Percentiles rank a stretch among this genome's conserved stretches.
These are phyloP conservation scores for Brienomyrus longianalis DNA, from an alignment of 2,113 vertebrate genomes.

Conservation along the genomic window DNA sequence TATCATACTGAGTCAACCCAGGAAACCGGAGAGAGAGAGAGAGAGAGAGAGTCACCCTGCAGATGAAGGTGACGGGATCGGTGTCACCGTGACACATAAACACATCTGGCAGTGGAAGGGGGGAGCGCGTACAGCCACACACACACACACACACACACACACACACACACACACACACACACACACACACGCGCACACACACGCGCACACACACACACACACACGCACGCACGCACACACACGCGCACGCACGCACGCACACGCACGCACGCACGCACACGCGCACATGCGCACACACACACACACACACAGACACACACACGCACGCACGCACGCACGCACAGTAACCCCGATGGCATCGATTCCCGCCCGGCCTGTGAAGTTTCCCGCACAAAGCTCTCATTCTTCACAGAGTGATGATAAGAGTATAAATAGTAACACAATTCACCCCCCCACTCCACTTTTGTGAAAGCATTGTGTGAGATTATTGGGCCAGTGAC, in stretches of 20 bases:
- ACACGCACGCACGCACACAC: no score
- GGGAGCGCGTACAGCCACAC: neutral
- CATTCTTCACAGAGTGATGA: slow-evolving; percentile 30
- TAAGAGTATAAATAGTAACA: neutral
- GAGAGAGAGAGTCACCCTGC: neutral
- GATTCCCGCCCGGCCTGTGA: neutral
- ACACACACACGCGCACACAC: no score
- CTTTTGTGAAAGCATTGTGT: slow-evolving; percentile 24
- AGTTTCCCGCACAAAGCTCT: neutral
- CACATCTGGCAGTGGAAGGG: neutral
- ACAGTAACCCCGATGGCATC: neutral
- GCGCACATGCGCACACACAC: no score
- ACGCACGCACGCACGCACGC: no score
- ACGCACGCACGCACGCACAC: no score
- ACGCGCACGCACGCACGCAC: no score
- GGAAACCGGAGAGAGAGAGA: neutral
- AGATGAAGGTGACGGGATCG: neutral
- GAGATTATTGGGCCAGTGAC: slow-evolving; percentile 43
- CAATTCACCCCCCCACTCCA: neutral
- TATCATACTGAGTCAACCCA: neutral
- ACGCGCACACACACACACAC: no score
- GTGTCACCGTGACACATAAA: neutral
- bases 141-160: neutral
- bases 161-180: no score
- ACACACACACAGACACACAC: neutral